Percentiles rank a stretch among this genome's conserved stretches.
Conservation (phyloP, 2,888 invertebrate species). For the Epistrophe grossulariae region DNA sequence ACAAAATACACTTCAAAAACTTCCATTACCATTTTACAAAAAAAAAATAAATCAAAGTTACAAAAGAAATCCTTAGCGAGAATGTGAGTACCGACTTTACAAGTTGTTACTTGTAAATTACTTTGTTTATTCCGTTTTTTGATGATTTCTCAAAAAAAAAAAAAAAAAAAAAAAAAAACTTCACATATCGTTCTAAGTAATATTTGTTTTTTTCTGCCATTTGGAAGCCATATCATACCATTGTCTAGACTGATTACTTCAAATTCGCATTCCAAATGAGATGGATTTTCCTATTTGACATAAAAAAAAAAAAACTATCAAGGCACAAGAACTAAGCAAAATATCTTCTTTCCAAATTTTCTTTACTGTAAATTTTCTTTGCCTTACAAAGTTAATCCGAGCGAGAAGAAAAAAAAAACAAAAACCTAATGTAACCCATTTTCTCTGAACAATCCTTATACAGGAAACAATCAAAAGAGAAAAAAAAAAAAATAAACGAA, state of each 20-base stretch:
- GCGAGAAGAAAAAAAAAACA: slow-evolving; percentile 18
- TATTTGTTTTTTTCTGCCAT: neutral
- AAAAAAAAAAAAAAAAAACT: slow-evolving; percentile 46
- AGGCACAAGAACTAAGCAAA: neutral
- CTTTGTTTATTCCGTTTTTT: slow-evolving; percentile 64
- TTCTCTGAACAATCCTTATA: slow-evolving; percentile 34
- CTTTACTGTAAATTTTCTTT: slow-evolving; percentile 5
- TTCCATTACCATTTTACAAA: slow-evolving; percentile 1
- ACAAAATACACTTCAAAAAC: neutral
- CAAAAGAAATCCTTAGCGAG: neutral
- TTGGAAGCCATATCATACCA: neutral
- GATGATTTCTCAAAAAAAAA: slow-evolving; percentile 42
- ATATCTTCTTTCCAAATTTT: slow-evolving; percentile 18
- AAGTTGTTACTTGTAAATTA: slow-evolving; percentile 58
- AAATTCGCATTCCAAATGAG: slow-evolving; percentile 58
- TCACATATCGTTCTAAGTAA: slow-evolving; percentile 51
- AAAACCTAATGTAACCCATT: slow-evolving; percentile 65
- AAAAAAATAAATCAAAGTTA: neutral
- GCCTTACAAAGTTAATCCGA: slow-evolving; percentile 34
- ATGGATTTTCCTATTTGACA: slow-evolving; percentile 51
- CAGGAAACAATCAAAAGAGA: slow-evolving; percentile 56
- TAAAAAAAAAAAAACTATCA: neutral
- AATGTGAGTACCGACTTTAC: slow-evolving; percentile 5
- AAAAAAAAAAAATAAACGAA: neutral
- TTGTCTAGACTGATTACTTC: slow-evolving; percentile 70